Evolutionary conservation across 2,888 invertebrate genomes (phyloP).

Genomic region (Sicus ferrugineus): DNA sequence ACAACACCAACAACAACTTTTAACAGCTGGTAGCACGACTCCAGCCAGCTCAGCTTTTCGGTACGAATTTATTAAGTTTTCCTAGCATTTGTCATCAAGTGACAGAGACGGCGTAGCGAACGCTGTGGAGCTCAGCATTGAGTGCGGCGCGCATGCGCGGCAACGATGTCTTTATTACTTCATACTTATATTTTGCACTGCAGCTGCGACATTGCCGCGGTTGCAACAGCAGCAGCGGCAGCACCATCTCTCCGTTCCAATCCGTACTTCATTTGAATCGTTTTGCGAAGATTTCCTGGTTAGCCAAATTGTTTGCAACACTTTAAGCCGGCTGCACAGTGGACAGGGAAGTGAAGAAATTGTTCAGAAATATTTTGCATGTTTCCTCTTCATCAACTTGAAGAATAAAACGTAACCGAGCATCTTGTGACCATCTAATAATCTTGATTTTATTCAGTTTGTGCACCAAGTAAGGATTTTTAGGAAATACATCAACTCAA

Average conservation of each 20-base stretch:
- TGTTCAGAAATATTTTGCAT: no score
- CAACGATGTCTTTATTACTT: slow-evolving; percentile 26
- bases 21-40: not conserved
- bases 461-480: no score
- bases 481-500: no score
- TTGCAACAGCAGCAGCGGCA: not conserved
- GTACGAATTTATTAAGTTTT: slow-evolving; percentile 11
- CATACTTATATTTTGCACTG: not conserved
- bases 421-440: no score
- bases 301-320: slow-evolving; percentile 15
- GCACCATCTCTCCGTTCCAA: not conserved
- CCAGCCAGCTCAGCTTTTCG: not conserved
- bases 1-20: no score
- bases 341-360: no score
- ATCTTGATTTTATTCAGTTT: no score
- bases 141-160: slow-evolving; percentile 17
- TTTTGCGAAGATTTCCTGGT: not conserved
- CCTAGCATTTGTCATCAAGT: slow-evolving; percentile 23
- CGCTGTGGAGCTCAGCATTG: not conserved
- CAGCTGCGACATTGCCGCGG: not conserved
- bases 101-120: not conserved
- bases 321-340: slow-evolving; percentile 14
- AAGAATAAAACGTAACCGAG: no score
- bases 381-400: no score
- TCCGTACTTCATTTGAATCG: not conserved